These are phyloP conservation scores for Poecilobothrus nobilitatus DNA, from an alignment of 2,888 invertebrate species.

Conservation along the genomic window DNA sequence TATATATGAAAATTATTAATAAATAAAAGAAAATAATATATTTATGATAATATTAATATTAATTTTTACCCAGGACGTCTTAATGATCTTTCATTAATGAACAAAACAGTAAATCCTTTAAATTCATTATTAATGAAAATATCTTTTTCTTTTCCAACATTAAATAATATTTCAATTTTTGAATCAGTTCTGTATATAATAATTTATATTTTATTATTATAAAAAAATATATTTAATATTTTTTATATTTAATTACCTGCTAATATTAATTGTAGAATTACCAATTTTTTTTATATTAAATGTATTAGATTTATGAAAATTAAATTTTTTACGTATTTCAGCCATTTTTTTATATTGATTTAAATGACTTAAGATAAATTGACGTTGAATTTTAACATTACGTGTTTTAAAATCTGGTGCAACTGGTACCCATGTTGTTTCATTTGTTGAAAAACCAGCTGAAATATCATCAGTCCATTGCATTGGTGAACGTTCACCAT, in stretches of 20 bases:
- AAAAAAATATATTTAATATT: not conserved
- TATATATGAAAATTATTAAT: no score
- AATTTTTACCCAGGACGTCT: not conserved
- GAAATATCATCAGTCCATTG: slow-evolving; percentile 48
- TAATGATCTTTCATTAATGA: not conserved
- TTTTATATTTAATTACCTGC: not conserved
- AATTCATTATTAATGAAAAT: not conserved
- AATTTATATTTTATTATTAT: not conserved
- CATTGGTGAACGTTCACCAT: slow-evolving; percentile 53
- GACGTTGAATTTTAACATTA: slow-evolving; percentile 52
- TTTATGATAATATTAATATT: not conserved
- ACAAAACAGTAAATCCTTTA: not conserved
- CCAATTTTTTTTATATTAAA: not conserved
- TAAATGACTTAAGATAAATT: slow-evolving; percentile 47
- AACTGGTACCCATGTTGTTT: slow-evolving; percentile 59
- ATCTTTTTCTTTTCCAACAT: not conserved
- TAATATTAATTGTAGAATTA: not conserved
- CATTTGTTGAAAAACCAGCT: slow-evolving; percentile 53
- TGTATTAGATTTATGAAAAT: not conserved
- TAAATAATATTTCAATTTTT: not conserved
- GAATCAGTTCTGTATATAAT: not conserved
- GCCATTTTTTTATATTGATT: slow-evolving; percentile 51
- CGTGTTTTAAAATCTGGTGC: slow-evolving; percentile 51
- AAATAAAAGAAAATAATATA: no score
- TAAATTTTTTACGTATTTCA: slow-evolving; percentile 29